Conservation (phyloP, 2,888 invertebrate genomes). For the Drosophila robusta region DNA sequence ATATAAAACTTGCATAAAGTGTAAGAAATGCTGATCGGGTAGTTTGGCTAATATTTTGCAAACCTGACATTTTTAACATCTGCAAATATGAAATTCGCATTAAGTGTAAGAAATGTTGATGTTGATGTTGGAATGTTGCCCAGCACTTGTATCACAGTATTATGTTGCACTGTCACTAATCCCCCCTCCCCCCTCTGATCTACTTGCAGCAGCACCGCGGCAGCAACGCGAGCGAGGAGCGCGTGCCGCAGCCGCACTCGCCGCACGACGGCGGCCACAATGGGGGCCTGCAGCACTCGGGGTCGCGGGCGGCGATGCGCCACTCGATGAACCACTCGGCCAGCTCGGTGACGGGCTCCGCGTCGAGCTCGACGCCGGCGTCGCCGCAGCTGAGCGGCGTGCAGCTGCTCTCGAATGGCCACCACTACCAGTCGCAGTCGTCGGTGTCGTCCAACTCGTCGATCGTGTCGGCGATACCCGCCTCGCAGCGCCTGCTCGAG, state of each 20-base stretch:
- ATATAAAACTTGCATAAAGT: too few species aligned
- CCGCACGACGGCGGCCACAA: conserved; percentile 72
- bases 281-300: conserved; percentile 81
- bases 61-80: too few species aligned
- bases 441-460: conserved; percentile 85
- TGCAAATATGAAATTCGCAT: too few species aligned
- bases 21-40: too few species aligned
- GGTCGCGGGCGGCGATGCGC: conserved; percentile 82
- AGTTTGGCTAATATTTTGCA: too few species aligned
- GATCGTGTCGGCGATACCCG: conserved; percentile 85
- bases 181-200: background rate
- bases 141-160: too few species aligned
- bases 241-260: conserved; percentile 84
- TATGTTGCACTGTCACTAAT: too few species aligned
- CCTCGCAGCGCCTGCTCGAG: conserved; percentile 89
- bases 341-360: conserved; percentile 83
- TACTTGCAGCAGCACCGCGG: conserved; percentile 84
- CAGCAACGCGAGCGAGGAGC: conserved; percentile 84
- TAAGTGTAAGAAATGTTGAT: too few species aligned
- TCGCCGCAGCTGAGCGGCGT: conserved; percentile 84
- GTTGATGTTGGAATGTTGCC: too few species aligned
- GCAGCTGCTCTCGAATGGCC: conserved; percentile 84
- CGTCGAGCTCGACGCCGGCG: conserved; percentile 84
- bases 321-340: conserved; percentile 83
- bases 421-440: conserved; percentile 86